Evolutionary conservation across 2,797 vertebrate species (phyloP).

Genomic region (Menidia menidia): DNA sequence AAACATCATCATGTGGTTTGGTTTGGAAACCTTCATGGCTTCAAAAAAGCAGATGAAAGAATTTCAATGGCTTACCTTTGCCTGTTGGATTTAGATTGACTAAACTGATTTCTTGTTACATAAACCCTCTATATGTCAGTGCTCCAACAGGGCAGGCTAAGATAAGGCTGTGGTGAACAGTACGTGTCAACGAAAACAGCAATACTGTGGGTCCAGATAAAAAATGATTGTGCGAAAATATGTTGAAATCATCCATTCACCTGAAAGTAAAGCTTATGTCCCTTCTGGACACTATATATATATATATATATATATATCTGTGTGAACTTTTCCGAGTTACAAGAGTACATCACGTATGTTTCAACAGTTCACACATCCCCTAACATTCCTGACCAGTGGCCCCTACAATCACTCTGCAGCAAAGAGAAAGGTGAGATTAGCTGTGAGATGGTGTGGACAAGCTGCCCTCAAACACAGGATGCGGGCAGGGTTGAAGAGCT

Average conservation of each 20-base stretch:
- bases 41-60: no score
- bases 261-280: neutral
- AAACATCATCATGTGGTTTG: no score
- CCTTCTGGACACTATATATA: neutral
- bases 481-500: slow-evolving; percentile 60
- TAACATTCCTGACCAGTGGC: slow-evolving; percentile 11
- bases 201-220: neutral
- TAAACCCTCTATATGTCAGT: neutral
- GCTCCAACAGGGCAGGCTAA: neutral
- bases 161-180: no score
- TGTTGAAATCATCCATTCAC: neutral
- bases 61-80: neutral
- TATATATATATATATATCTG: no score
- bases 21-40: no score
- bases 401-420: slow-evolving; percentile 22
- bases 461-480: slow-evolving; percentile 66
- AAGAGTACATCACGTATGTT: neutral
- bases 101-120: neutral
- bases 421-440: slow-evolving; percentile 46
- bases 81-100: neutral
- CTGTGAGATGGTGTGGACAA: slow-evolving; percentile 67
- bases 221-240: neutral
- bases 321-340: neutral
- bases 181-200: no score
- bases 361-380: slow-evolving; percentile 2